Base-by-base conservation (phyloP, 2,888 invertebrate species). In the Oxytorus armatus region DNA sequence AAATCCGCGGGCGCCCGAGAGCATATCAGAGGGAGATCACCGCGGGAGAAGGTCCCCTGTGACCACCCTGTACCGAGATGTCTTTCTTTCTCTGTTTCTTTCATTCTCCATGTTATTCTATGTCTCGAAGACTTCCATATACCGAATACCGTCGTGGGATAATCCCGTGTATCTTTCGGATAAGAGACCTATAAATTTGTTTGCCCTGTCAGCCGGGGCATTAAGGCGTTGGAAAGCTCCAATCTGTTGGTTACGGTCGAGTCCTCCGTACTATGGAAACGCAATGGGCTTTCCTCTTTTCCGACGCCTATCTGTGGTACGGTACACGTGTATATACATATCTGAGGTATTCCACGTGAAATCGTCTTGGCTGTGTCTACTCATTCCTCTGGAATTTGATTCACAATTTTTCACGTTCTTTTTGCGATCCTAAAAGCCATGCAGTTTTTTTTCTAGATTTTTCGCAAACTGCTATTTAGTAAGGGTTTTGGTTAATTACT, bases 181-280 rank as follows among this genome's bases (percentile, higher is more conserved):
- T 90, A 90, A 90, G 91, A 90, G 90, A 89, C 87, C 91, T 90
- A 91, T 91, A 91, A 91, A 90, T 91, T 91, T 90, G 91, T 91
- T 91, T 91, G 89, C 79, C 86, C 86, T 90, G 91, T 90, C 91
- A 89, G 87, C 85, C 84, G 77, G 5, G 39, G 88, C 86, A 88
- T 88, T 88, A 88, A 88, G 88, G 87, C 83, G 84, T 81, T 85
- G 84, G 78, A 84, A 81, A 88, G 85, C 88, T 88, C 88, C 89
- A 88, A 89, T 89, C 89, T 89, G 88, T 87, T 88, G 88, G 84
- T 84, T 83, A 84, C 77, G 84, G 79, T 86, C 83, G 86, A n/a
- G n/a, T 66, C 84, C 85, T 84, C 86, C 82, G 84, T 85, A 81
- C 84, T n/a, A 80, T 85, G 79, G 77, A 72, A 83, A 55, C 73